Conservation (phyloP, 1,140 invertebrate species). For the Eupristina koningsbergeri region DNA sequence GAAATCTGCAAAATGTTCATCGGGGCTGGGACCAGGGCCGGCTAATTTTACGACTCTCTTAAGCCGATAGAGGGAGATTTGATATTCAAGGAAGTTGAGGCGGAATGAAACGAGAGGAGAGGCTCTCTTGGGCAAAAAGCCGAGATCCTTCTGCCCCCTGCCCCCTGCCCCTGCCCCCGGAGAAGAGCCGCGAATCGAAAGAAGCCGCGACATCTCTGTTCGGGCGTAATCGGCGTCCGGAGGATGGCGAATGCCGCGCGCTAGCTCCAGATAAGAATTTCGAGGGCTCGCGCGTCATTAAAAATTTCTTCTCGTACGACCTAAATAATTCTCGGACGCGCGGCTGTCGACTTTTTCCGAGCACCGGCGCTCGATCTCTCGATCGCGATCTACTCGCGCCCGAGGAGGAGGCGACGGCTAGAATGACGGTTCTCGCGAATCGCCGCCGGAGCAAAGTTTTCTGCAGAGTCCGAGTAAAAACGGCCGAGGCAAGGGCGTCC, state of each 20-base stretch:
- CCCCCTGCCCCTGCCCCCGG: not conserved
- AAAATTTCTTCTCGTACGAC: conserved; percentile 44
- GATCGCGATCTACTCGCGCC: no score
- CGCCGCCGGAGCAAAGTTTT: conserved; percentile 41
- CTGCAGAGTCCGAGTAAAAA: conserved; percentile 20
- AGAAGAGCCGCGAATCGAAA: conserved; percentile 31
- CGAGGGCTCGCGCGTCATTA: conserved; percentile 7
- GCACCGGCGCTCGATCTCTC: not conserved
- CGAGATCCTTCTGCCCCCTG: not conserved
- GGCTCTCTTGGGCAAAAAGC: conserved; percentile 33
- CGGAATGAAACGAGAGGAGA: conserved; percentile 30
- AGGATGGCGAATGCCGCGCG: no score
- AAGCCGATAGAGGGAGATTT: conserved; percentile 28
- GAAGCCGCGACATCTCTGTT: conserved; percentile 26
- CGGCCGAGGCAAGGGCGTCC: conserved; percentile 58
- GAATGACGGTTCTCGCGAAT: conserved; percentile 28
- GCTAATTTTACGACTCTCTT: conserved; percentile 21
- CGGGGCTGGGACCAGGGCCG: not conserved
- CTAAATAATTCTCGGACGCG: conserved; percentile 44
- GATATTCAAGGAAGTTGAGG: not conserved
- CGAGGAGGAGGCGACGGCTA: conserved; percentile 20
- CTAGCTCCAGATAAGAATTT: not conserved
- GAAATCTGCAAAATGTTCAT: not conserved
- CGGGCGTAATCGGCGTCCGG: not conserved
- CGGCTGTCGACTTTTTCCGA: not conserved